phyloP scores from a whole-genome alignment of 2,797 vertebrate species.

The Potorous gilbertii region DNA sequence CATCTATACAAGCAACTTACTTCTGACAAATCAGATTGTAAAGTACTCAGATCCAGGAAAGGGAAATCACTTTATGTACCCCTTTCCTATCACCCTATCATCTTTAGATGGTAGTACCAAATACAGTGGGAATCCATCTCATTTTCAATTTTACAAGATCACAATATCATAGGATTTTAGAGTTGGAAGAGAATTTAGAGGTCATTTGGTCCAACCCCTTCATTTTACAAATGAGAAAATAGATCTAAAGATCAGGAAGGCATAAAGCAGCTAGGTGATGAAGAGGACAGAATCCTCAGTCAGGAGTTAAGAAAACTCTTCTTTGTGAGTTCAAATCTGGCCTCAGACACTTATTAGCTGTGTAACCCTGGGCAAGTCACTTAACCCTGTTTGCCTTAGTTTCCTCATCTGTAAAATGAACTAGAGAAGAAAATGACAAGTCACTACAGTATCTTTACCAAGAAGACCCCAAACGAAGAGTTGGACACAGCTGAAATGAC shows the following conservation, averaged over 20 bases:
- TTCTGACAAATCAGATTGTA: neutral
- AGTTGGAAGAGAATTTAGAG: neutral
- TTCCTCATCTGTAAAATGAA: neutral
- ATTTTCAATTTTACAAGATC: neutral
- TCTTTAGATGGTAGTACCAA: slow-evolving; percentile 9
- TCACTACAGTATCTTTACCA: neutral
- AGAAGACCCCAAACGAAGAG: neutral
- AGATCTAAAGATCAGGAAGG: neutral
- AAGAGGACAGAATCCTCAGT: neutral
- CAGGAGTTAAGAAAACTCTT: neutral
- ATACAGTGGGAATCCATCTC: neutral
- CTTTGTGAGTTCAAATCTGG: neutral
- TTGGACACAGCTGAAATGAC: neutral
- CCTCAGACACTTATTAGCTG: neutral
- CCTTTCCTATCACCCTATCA: neutral
- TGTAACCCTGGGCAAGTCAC: neutral
- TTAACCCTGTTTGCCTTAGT: neutral
- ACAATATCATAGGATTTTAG: neutral
- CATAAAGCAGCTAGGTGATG: neutral
- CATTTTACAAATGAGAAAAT: neutral
- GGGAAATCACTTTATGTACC: neutral
- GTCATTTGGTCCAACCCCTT: neutral
- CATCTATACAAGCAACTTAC: neutral
- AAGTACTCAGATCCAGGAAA: neutral
- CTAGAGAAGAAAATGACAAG: neutral